Evolutionary conservation across 2,888 invertebrate species (phyloP).

Genomic region (Punctoribates punctum): DNA sequence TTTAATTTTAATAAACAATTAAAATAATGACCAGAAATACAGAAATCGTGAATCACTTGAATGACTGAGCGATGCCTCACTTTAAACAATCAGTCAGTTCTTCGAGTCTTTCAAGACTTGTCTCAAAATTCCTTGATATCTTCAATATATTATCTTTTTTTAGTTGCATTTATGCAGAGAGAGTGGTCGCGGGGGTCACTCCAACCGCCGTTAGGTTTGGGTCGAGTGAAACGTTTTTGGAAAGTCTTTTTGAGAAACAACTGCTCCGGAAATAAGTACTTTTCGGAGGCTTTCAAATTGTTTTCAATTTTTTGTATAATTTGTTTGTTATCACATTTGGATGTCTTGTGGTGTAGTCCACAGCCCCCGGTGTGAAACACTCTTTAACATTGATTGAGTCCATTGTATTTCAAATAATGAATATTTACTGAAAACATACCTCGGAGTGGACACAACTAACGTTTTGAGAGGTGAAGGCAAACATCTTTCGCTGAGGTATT

Average conservation of each 20-base stretch:
- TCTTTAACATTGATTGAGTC: slow-evolving; percentile 54
- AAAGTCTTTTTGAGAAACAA: slow-evolving; percentile 57
- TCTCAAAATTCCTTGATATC: no score
- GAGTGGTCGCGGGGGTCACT: slow-evolving; percentile 83
- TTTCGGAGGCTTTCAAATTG: slow-evolving; percentile 53
- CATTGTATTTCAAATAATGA: not conserved
- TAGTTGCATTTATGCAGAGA: slow-evolving; percentile 60
- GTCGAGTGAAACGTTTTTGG: slow-evolving; percentile 62
- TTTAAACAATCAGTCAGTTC: no score
- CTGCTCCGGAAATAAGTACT: slow-evolving; percentile 56
- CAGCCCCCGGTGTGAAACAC: slow-evolving; percentile 99
- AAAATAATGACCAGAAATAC: no score
- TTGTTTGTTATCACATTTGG: slow-evolving; percentile 79
- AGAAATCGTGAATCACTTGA: no score
- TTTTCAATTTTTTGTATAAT: slow-evolving; percentile 52
- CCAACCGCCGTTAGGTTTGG: slow-evolving; percentile 95
- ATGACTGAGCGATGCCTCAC: no score
- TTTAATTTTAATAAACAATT: no score
- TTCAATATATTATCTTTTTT: no score
- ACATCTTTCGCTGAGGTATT: slow-evolving; percentile 78
- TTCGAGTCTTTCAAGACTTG: no score
- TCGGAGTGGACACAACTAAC: slow-evolving; percentile 82
- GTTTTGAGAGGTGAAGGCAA: slow-evolving; percentile 64
- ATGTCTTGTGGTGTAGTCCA: slow-evolving; percentile 82
- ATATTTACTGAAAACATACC: slow-evolving; percentile 28